Conservation (phyloP, 1,140 invertebrate species). For the Drosophila funebris region DNA sequence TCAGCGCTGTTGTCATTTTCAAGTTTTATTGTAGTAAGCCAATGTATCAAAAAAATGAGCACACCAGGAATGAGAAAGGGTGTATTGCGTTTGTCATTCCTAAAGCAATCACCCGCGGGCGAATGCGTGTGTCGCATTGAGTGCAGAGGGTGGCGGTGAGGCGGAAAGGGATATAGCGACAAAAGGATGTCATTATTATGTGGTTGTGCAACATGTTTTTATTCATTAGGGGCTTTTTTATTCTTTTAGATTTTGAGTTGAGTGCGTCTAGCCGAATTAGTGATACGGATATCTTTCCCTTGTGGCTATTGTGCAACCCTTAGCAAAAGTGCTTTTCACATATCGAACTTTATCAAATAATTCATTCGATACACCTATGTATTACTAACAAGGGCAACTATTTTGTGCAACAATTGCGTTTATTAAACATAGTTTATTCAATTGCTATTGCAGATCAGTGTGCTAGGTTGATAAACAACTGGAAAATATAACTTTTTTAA, state of each 20-base stretch:
- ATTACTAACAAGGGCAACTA: background rate
- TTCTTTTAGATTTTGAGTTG: conserved; percentile 44
- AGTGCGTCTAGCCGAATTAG: conserved; percentile 44
- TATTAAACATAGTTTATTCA: too few species aligned
- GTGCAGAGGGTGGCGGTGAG: background rate
- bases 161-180: conserved; percentile 45
- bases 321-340: conserved; percentile 30
- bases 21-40: conserved; percentile 61
- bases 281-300: conserved; percentile 41
- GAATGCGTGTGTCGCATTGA: conserved; percentile 26
- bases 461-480: too few species aligned
- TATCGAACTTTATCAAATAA: conserved; percentile 9
- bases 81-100: conserved; percentile 20
- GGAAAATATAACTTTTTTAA: too few species aligned
- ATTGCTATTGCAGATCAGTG: too few species aligned
- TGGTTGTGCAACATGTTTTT: conserved; percentile 77
- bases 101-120: conserved; percentile 55
- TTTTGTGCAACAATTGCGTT: too few species aligned
- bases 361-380: background rate
- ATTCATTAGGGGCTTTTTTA: conserved; percentile 51
- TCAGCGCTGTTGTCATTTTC: conserved; percentile 64
- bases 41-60: conserved; percentile 16
- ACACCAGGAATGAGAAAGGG: conserved; percentile 25
- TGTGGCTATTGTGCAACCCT: conserved; percentile 48
- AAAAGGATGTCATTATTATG: conserved; percentile 79